Evolutionary conservation across 2,888 invertebrate genomes (phyloP).

Genomic region (Sphecodes monilicornis): DNA sequence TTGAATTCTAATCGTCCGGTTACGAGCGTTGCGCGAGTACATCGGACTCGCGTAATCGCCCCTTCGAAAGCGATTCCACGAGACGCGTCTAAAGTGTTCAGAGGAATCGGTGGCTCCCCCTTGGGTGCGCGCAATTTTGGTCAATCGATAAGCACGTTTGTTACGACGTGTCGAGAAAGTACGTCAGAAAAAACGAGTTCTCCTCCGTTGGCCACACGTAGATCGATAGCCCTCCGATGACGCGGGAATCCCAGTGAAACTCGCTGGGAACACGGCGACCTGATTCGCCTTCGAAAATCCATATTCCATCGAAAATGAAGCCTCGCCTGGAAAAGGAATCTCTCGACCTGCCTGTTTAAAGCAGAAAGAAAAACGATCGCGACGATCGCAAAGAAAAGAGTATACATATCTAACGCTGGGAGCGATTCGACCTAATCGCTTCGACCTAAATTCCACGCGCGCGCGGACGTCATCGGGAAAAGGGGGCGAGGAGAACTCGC

Average conservation of each 20-base stretch:
- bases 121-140: constrained; percentile 58
- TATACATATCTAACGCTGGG: background rate
- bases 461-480: constrained; percentile 34
- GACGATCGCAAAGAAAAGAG: background rate
- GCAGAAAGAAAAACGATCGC: background rate
- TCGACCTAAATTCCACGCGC: constrained; percentile 48
- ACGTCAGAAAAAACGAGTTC: background rate
- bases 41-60: background rate
- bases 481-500: background rate
- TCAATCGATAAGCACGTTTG: constrained; percentile 66
- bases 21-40: background rate
- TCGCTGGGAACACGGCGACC: background rate
- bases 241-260: constrained; percentile 15
- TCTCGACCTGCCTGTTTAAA: background rate
- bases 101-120: constrained; percentile 67
- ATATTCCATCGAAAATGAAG: background rate
- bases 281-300: background rate
- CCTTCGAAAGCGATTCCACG: background rate
- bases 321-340: background rate
- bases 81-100: background rate
- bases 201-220: background rate
- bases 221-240: background rate
- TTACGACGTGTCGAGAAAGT: constrained; percentile 25
- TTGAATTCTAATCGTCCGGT: background rate
- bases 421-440: constrained; percentile 29